Conservation (phyloP, 2,888 invertebrate genomes). For the Pterostichus niger region DNA sequence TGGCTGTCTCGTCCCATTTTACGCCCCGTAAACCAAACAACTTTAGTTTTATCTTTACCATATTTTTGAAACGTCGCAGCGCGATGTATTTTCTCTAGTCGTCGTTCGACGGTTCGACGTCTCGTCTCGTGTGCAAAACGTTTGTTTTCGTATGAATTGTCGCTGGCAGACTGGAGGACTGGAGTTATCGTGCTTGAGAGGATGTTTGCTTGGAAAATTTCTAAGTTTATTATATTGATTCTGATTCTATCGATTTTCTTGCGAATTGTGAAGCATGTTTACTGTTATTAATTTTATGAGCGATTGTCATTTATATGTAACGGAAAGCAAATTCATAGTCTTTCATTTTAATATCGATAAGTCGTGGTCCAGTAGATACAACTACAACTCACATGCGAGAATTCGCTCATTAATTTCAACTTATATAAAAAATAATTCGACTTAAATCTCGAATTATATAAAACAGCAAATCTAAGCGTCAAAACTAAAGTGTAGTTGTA, state of each 20-base stretch:
- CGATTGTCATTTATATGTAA: too few relatives aligned
- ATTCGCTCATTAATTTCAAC: too few relatives aligned
- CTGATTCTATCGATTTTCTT: neutral
- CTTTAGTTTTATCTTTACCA: constrained; percentile 67
- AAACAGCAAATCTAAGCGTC: too few relatives aligned
- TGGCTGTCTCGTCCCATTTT: constrained; percentile 66
- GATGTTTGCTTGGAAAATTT: constrained; percentile 29
- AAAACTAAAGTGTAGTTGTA: too few relatives aligned
- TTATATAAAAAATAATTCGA: too few relatives aligned
- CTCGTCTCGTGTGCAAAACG: constrained; percentile 12
- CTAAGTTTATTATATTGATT: constrained; percentile 15
- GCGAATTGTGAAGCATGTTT: too few relatives aligned
- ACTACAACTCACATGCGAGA: too few relatives aligned
- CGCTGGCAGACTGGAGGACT: neutral
- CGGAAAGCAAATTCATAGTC: too few relatives aligned
- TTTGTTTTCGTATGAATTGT: constrained; percentile 45
- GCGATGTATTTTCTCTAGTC: constrained; percentile 45
- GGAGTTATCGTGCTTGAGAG: constrained; percentile 6
- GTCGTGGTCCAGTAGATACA: too few relatives aligned
- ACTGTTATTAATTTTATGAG: too few relatives aligned
- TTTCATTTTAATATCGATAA: too few relatives aligned
- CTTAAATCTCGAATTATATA: too few relatives aligned
- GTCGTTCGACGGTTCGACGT: constrained; percentile 7
- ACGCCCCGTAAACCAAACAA: constrained; percentile 67
- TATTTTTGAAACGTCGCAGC: constrained; percentile 65